phyloP scores from a whole-genome alignment of 2,113 vertebrate genomes.

The Cebidichthys violaceus region DNA sequence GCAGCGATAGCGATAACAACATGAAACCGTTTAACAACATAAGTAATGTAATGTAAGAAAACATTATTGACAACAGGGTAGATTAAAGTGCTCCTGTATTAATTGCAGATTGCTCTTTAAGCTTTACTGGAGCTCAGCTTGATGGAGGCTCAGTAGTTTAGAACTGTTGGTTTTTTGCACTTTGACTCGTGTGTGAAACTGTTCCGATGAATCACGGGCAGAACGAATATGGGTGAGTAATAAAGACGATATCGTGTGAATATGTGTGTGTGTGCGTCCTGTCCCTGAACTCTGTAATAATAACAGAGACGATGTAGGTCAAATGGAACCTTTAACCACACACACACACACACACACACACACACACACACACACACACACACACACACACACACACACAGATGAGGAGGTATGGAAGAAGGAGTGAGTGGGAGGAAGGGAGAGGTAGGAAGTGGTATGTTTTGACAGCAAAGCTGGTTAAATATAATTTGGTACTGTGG shows the following conservation, averaged over 20 bases:
- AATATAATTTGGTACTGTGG: constrained; percentile 11
- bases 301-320: constrained; percentile 41
- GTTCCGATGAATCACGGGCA: constrained; percentile 30
- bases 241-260: constrained; percentile 18
- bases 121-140: too few species aligned
- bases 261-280: constrained; percentile 39
- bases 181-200: constrained; percentile 16
- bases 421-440: constrained; percentile 15
- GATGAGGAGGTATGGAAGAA: not conserved
- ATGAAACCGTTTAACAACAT: too few species aligned
- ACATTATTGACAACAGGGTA: too few species aligned
- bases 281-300: constrained; percentile 50
- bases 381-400: too few species aligned
- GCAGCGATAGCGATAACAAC: too few species aligned
- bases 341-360: too few species aligned
- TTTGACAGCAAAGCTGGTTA: constrained; percentile 40
- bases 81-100: too few species aligned
- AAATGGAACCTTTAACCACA: constrained; percentile 28
- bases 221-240: constrained; percentile 27
- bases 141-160: too few species aligned
- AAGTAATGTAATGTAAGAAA: too few species aligned
- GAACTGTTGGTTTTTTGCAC: too few species aligned
- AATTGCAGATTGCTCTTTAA: too few species aligned
- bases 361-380: too few species aligned
- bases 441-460: constrained; percentile 31